A percentile compares a stretch with the other conserved stretches of the same genome.
Evolutionary conservation across 2,888 invertebrate genomes (phyloP).

Genomic region (Linnaemya vulpina): DNA sequence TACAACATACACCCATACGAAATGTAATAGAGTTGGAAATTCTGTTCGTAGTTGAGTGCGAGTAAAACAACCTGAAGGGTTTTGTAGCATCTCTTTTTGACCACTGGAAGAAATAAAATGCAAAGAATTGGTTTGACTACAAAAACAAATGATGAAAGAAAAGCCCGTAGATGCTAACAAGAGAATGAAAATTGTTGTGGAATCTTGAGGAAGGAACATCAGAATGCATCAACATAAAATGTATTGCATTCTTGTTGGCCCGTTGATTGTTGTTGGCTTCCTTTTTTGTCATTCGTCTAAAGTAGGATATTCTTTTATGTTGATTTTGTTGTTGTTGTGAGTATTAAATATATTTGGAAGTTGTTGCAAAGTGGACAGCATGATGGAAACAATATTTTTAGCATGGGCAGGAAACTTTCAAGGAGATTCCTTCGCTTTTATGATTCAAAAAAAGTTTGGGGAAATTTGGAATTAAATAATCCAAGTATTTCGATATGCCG

Average conservation of each 20-base stretch:
- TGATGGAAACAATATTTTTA: conserved; percentile 12
- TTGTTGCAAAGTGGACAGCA: conserved; percentile 6
- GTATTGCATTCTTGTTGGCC: conserved; percentile 57
- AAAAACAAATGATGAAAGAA: conserved; percentile 1
- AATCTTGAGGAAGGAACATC: conserved; percentile 56
- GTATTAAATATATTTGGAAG: background rate
- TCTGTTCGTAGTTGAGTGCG: background rate
- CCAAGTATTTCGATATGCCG: too few species aligned
- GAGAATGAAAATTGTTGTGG: conserved; percentile 37
- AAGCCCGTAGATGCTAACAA: conserved; percentile 22
- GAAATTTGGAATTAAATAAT: too few species aligned
- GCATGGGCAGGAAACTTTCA: background rate
- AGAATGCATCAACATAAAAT: conserved; percentile 59
- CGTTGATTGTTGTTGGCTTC: background rate
- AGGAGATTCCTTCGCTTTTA: too few species aligned
- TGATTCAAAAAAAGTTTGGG: too few species aligned
- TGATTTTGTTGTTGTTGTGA: background rate
- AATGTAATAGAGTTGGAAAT: background rate
- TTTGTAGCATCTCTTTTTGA: conserved; percentile 54
- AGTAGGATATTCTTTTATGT: background rate
- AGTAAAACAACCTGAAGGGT: conserved; percentile 48
- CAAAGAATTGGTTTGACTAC: conserved; percentile 6
- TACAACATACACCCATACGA: background rate
- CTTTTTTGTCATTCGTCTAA: background rate
- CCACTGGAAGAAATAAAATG: conserved; percentile 63